Conservation (phyloP, 2,888 invertebrate genomes). For the Drosophila anceps region DNA sequence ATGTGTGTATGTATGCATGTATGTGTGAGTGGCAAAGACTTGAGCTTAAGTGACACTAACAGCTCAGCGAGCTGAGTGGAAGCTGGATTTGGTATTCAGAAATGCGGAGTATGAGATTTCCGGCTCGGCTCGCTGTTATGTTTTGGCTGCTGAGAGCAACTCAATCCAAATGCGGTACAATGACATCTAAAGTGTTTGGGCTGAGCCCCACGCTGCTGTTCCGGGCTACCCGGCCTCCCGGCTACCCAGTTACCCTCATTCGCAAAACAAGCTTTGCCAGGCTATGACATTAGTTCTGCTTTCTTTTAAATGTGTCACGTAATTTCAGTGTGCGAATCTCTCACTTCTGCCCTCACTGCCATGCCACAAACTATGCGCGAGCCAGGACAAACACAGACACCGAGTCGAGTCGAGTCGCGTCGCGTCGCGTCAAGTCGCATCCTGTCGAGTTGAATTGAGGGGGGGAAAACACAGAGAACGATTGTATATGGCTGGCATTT, state of each 20-base stretch:
- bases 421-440: background rate
- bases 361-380: conserved; percentile 34
- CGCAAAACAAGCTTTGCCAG: conserved; percentile 35
- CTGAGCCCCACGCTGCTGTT: conserved; percentile 40
- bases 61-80: conserved; percentile 36
- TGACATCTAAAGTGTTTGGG: conserved; percentile 81
- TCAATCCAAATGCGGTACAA: conserved; percentile 83
- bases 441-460: background rate
- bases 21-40: conserved; percentile 71
- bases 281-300: conserved; percentile 75
- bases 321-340: conserved; percentile 60
- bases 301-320: conserved; percentile 81
- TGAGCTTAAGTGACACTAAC: conserved; percentile 81
- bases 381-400: conserved; percentile 1
- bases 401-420: background rate
- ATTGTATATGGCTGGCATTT: conserved; percentile 80
- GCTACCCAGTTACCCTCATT: background rate
- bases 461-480: conserved; percentile 30
- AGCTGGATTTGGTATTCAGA: conserved; percentile 9
- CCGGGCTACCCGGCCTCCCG: background rate
- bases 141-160: conserved; percentile 80
- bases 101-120: conserved; percentile 18
- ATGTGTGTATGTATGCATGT: background rate
- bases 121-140: conserved; percentile 68
- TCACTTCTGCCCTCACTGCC: background rate